Evolutionary conservation across 2,797 vertebrate species (phyloP), one percentile per base, ranked within the genome.

Genomic region (Sebastes matsubarae): DNA sequence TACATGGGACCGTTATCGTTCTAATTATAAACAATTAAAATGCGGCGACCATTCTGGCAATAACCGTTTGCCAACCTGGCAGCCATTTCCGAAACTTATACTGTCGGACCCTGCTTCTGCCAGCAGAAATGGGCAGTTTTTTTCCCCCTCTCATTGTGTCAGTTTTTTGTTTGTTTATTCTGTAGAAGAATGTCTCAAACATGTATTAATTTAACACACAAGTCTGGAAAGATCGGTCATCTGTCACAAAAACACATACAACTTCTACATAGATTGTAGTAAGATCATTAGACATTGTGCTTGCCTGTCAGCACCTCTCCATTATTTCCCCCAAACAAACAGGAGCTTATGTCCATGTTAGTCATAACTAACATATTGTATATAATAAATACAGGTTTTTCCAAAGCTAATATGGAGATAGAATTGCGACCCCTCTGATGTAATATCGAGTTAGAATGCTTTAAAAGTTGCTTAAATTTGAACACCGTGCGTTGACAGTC

Each of bases 11-110:
- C 1, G 2, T 36, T 57, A 64, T 73, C 32, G 20, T 34, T 54
- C 63, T 24, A 42, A 32, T 79, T 54, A 70, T 67, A 18, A 79
- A 71, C 54, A 25, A 61, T 75, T 75, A 22, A 55, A 74, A 66
- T 34, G 13, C 16, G 4, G 27, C 27, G 29, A 36, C 29, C 42
- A 61, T 32, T 29, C 57, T 77, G 27, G 50, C 42, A 68, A 2
- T 58, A 32, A 29, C 25, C 42, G 69, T 42, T 68, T 58, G 52
- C 50, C 20, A n/a, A 6, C 55, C 57, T 30, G 66, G 42, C 70
- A 36, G 58, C 30, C 30, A 12, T 34, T 64, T 65, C 27, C 25
- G 10, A 55, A 65, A 71, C 54, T 55, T 46, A 54, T n/a, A 3
- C 42, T 75, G 30, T 38, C 24, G 2, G 68, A 36, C 60, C 27